phyloP scores from a whole-genome alignment of 2,888 invertebrate genomes.

The Hyppa rectilinea region DNA sequence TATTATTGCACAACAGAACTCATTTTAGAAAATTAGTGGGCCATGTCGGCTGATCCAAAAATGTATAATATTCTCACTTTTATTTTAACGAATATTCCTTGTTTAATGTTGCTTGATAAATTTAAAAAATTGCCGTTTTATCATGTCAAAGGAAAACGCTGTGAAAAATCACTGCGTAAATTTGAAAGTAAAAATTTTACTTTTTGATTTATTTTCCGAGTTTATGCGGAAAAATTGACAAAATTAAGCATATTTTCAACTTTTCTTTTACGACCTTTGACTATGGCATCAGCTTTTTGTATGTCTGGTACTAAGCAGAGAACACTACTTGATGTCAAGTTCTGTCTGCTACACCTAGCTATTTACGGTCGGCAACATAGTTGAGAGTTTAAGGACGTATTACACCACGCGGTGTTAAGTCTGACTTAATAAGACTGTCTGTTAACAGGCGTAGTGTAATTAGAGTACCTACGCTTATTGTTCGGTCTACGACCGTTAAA shows the following conservation, averaged over 20 bases:
- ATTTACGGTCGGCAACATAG: neutral
- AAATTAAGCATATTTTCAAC: too few relatives aligned
- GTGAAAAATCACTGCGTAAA: neutral
- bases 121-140: neutral
- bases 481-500: too few relatives aligned
- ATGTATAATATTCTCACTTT: neutral
- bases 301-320: too few relatives aligned
- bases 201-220: too few relatives aligned
- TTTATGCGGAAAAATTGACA: too few relatives aligned
- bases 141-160: neutral
- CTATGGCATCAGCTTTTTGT: neutral
- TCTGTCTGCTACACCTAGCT: neutral
- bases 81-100: neutral
- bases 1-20: neutral
- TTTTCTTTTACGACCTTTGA: neutral
- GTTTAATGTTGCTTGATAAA: neutral
- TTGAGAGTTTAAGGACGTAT: too few relatives aligned
- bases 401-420: too few relatives aligned
- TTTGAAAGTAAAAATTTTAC: too few relatives aligned
- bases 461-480: too few relatives aligned
- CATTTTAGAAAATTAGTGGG: neutral
- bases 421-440: too few relatives aligned
- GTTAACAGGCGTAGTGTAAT: too few relatives aligned
- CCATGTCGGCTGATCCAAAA: neutral
- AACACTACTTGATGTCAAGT: neutral